Evolutionary conservation across 1,140 invertebrate species (phyloP).

Genomic region (Danaus melanippus): DNA sequence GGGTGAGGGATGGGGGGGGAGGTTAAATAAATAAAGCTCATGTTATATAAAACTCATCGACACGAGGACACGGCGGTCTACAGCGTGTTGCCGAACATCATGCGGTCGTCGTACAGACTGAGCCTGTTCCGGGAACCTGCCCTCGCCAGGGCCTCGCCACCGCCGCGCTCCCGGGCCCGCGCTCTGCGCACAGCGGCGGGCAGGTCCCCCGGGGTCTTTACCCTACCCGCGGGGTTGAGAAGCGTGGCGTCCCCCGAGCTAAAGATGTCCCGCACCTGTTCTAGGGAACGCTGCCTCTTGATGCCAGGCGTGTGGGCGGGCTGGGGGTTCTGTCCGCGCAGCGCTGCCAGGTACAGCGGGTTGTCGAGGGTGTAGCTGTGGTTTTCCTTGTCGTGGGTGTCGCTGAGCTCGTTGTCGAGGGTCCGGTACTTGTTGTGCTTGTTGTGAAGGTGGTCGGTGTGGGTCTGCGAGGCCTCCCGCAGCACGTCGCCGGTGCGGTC

Average conservation of each 20-base stretch:
- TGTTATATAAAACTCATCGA: slow-evolving; percentile 5
- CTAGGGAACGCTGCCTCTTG: slow-evolving; percentile 75
- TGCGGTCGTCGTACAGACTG: slow-evolving; percentile 88
- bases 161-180: slow-evolving; percentile 49
- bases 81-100: slow-evolving; percentile 78
- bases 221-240: slow-evolving; percentile 80
- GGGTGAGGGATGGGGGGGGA: too few relatives aligned
- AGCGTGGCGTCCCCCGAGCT: slow-evolving; percentile 74
- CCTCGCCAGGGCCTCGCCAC: slow-evolving; percentile 37
- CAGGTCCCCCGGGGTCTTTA: slow-evolving; percentile 87
- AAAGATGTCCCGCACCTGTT: slow-evolving; percentile 81
- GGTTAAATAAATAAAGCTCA: too few relatives aligned
- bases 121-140: slow-evolving; percentile 72
- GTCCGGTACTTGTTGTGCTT: slow-evolving; percentile 56
- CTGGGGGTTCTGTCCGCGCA: slow-evolving; percentile 52
- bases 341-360: slow-evolving; percentile 56
- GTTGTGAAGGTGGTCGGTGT: slow-evolving; percentile 49
- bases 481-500: slow-evolving; percentile 54
- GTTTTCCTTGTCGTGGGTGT: slow-evolving; percentile 61
- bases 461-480: slow-evolving; percentile 49
- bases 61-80: slow-evolving; percentile 15
- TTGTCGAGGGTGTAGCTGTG: slow-evolving; percentile 59
- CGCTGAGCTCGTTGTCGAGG: slow-evolving; percentile 61
- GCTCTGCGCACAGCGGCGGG: slow-evolving; percentile 81
- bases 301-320: slow-evolving; percentile 9